These are phyloP conservation scores for Melolontha melolontha DNA, from an alignment of 2,888 invertebrate species.

Conservation along the genomic window DNA sequence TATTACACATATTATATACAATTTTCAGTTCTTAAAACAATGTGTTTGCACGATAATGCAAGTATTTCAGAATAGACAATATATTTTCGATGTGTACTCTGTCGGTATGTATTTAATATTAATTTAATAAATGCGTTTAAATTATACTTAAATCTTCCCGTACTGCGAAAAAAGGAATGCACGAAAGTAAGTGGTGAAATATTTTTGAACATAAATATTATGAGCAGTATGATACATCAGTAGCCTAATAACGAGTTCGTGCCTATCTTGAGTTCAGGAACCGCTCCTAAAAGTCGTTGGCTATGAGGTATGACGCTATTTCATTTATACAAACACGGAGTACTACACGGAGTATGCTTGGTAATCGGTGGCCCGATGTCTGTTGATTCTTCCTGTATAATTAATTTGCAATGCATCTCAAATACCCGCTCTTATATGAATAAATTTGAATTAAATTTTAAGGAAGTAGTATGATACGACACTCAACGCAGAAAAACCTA, in stretches of 20 bases:
- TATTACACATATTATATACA: no score
- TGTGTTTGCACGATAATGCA: no score
- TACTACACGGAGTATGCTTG: slow-evolving; percentile 30
- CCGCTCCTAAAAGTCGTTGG: slow-evolving; percentile 65
- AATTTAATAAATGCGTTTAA: slow-evolving; percentile 10
- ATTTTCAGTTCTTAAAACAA: no score
- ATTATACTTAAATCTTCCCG: background rate
- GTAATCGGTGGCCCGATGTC: slow-evolving; percentile 41
- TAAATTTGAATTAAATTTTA: slow-evolving; percentile 38
- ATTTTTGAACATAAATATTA: slow-evolving; percentile 56
- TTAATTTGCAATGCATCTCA: slow-evolving; percentile 48
- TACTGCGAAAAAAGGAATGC: slow-evolving; percentile 39
- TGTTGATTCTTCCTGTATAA: slow-evolving; percentile 53
- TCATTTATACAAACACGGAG: slow-evolving; percentile 67
- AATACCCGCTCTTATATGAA: slow-evolving; percentile 34
- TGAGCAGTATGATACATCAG: slow-evolving; percentile 60
- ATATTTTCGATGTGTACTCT: no score
- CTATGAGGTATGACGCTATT: slow-evolving; percentile 66
- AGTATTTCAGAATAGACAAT: no score
- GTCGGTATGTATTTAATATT: background rate
- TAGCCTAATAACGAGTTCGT: slow-evolving; percentile 64
- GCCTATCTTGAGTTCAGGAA: slow-evolving; percentile 64
- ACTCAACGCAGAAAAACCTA: slow-evolving; percentile 17
- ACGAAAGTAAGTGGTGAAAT: slow-evolving; percentile 39
- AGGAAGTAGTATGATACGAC: background rate